Base-by-base conservation (phyloP, 2,888 invertebrate genomes). In the Chloroclystis v-ata region DNA sequence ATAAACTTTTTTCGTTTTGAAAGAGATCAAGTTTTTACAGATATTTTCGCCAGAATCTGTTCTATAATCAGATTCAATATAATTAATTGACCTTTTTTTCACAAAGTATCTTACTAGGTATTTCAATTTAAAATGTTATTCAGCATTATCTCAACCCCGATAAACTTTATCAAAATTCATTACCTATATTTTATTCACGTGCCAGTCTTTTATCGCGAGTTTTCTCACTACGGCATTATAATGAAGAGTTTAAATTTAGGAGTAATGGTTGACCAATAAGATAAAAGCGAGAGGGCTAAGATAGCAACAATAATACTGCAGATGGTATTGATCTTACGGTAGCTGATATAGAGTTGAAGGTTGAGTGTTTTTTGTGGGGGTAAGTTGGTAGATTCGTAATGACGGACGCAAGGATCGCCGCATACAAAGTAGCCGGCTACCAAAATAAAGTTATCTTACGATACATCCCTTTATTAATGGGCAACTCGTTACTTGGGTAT, bases 191-290 rank as follows among this genome's bases (percentile, higher is more conserved):
- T 81, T 76, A 82, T 82, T 75, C 77, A 78, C 75, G 74, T 74
- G 72, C 67, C 60, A 65, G 72, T 70, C 72, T 72, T 71, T 80
- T 85, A 84, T 85, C 83, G 73, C 66, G 63, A 78, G 70, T 83
- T 86, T 82, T 82, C 85, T 85, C 86, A 78, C 83, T 79, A 80
- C 77, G 73, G 78, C 79, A 78, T 78, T 76, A 79, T 85, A 86
- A 86, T 86, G 83, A 86, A 86, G 85, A 85, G 84, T 86, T 86
- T 85, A 86, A 85, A 86, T 86, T 86, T 86, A 86, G 83, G 82
- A 82, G 77, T 85, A 85, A 85, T 86, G 83, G 82, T 82, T 82
- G 83, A 84, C 85, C 85, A 87, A 86, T 85, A 85, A 86, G 85
- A 87, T 85, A 84, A 87, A 85, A 84, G 79, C 77, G 82, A 84